Conservation (phyloP, 2,113 vertebrate species). For the Colinus virginianus region DNA sequence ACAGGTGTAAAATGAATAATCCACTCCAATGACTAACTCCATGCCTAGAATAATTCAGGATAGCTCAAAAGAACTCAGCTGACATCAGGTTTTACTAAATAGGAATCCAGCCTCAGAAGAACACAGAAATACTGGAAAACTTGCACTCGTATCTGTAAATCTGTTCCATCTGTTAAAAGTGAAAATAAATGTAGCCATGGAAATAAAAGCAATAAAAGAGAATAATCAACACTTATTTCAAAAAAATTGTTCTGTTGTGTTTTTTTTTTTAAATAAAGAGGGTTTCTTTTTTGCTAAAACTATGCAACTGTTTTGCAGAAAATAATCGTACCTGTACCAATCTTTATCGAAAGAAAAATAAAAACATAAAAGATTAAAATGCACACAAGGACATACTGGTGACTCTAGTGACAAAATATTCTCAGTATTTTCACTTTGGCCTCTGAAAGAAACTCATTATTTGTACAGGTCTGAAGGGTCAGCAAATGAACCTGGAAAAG, state of each 20-base stretch:
- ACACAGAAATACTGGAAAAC: neutral
- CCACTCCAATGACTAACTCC: neutral
- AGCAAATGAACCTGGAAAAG: neutral
- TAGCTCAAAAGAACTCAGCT: neutral
- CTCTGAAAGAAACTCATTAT: conserved; percentile 2
- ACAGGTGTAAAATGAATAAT: neutral
- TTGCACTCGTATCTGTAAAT: neutral
- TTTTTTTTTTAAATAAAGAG: neutral
- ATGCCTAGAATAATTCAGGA: neutral
- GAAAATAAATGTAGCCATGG: neutral
- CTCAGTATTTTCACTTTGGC: neutral
- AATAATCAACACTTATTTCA: neutral
- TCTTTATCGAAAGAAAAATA: neutral
- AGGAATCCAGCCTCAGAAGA: neutral
- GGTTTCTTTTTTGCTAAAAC: neutral
- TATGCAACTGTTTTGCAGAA: neutral
- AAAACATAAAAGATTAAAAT: neutral
- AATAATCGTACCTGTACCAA: neutral
- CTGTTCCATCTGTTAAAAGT: neutral
- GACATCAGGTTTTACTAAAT: neutral
- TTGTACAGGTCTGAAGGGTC: neutral
- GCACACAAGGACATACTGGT: neutral
- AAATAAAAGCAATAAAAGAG: neutral
- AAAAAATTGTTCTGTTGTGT: neutral
- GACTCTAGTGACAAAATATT: neutral